Evolutionary conservation across 2,888 invertebrate genomes (phyloP).

Genomic region (Atethmia centrago): DNA sequence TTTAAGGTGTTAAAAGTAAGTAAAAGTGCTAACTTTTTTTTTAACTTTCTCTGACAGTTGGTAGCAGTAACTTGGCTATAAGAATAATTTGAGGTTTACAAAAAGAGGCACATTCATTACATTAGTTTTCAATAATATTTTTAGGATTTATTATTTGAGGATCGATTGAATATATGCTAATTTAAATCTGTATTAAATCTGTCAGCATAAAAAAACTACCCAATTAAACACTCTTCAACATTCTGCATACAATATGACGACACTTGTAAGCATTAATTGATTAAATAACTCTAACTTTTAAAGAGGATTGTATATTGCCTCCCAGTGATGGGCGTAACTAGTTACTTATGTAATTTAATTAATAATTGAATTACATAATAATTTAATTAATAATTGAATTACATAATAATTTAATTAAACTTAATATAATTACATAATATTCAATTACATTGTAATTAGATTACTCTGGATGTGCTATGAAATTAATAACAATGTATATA

Average conservation of each 20-base stretch:
- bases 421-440: too few relatives aligned
- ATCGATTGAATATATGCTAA: not conserved
- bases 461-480: too few relatives aligned
- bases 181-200: not conserved
- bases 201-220: not conserved
- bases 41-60: not conserved
- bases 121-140: not conserved
- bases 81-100: not conserved
- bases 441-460: too few relatives aligned
- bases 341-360: too few relatives aligned
- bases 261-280: not conserved
- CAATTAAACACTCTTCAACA: not conserved
- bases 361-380: too few relatives aligned
- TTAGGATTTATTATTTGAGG: not conserved
- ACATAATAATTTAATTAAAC: too few relatives aligned
- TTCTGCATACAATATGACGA: not conserved
- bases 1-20: too few relatives aligned
- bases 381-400: too few relatives aligned
- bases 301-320: not conserved
- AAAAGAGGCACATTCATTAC: not conserved
- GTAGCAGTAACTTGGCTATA: not conserved
- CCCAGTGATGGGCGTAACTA: too few relatives aligned
- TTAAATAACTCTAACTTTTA: not conserved
- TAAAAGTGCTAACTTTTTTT: too few relatives aligned
- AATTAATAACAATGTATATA: too few relatives aligned